A percentile compares a stretch with the other conserved stretches of the same genome.
Evolutionary conservation across 2,888 invertebrate genomes (phyloP).

Genomic region (Trachelus troglodyta): DNA sequence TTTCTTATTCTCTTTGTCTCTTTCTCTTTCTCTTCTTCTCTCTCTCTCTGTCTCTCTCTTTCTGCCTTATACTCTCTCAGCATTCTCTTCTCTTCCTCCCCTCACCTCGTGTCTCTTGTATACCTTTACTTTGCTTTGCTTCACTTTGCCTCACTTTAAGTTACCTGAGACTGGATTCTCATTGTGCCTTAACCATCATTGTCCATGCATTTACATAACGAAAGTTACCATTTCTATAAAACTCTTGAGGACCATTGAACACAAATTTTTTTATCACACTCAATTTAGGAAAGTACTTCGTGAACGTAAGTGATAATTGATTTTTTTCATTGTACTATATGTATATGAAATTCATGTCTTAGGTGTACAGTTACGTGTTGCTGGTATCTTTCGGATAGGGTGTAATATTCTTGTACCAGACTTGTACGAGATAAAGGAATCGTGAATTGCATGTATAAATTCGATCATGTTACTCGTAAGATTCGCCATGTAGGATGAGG

Average conservation of each 20-base stretch:
- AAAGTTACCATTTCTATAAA: neutral
- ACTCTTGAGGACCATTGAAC: neutral
- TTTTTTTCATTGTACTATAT: neutral
- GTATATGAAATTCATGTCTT: neutral
- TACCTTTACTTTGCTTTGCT: conserved; percentile 20
- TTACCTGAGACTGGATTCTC: conserved; percentile 25
- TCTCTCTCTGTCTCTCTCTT: conserved; percentile 21
- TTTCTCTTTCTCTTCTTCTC: conserved; percentile 25
- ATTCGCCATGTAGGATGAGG: neutral
- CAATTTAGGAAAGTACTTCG: neutral
- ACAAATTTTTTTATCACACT: neutral
- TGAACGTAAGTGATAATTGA: neutral
- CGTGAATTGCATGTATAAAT: neutral
- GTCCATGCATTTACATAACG: neutral
- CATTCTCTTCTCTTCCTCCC: conserved; percentile 11
- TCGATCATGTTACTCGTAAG: neutral
- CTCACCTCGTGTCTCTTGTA: neutral
- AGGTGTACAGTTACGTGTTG: neutral
- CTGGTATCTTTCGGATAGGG: neutral
- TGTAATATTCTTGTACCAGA: neutral
- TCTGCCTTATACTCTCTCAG: conserved; percentile 17
- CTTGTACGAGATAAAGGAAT: neutral
- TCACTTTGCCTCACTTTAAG: conserved; percentile 40
- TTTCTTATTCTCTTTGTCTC: conserved; percentile 44
- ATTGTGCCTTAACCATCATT: neutral